Evolutionary conservation across 2,888 invertebrate genomes (phyloP).

Genomic region (Dynastes tityus): DNA sequence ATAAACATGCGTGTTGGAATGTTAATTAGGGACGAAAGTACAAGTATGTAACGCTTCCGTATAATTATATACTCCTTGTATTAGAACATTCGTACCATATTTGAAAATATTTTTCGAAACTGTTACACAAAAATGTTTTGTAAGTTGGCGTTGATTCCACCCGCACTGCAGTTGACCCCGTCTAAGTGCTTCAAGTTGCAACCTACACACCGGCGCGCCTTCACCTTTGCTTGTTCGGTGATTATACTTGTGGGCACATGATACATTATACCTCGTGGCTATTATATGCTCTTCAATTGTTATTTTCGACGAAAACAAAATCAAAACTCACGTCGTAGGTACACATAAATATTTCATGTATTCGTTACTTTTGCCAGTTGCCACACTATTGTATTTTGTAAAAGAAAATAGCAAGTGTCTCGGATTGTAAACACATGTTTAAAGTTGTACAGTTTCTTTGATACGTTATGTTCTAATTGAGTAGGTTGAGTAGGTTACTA

Average conservation of each 20-base stretch:
- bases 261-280: conserved; percentile 56
- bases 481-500: too few relatives aligned
- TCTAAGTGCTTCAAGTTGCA: conserved; percentile 57
- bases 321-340: conserved; percentile 28
- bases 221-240: conserved; percentile 57
- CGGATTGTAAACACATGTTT: too few relatives aligned
- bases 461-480: too few relatives aligned
- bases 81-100: conserved; percentile 9
- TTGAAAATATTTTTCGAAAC: conserved; percentile 34
- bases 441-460: too few relatives aligned
- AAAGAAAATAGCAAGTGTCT: too few relatives aligned
- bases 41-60: too few relatives aligned
- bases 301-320: conserved; percentile 50
- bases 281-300: conserved; percentile 57
- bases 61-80: too few relatives aligned
- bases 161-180: conserved; percentile 60
- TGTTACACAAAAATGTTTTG: conserved; percentile 44
- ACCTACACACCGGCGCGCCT: conserved; percentile 62
- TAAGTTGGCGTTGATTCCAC: conserved; percentile 57
- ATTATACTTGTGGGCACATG: conserved; percentile 58
- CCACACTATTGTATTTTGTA: conserved; percentile 1
- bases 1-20: too few relatives aligned
- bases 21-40: too few relatives aligned
- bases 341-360: conserved; percentile 36
- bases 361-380: conserved; percentile 21